These are phyloP conservation scores for Plemyria rubiginata DNA, from an alignment of 2,888 invertebrate genomes.

Conservation along the genomic window DNA sequence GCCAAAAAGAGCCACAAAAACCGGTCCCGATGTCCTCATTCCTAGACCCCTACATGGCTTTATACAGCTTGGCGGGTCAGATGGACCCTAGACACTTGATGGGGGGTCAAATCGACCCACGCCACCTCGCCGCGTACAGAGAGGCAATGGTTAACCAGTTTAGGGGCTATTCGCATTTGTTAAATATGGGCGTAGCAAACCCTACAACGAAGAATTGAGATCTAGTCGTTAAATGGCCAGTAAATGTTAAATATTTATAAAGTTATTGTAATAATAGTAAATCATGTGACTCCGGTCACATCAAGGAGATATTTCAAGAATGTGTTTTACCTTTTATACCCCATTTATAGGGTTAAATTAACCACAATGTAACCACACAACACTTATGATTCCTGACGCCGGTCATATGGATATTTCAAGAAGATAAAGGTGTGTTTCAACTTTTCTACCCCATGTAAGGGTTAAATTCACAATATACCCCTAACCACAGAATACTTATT, in stretches of 20 bases:
- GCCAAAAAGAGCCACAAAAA: conserved; percentile 45
- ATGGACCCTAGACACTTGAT: conserved; percentile 71
- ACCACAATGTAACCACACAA: too few relatives aligned
- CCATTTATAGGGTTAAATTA: too few relatives aligned
- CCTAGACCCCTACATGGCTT: conserved; percentile 75
- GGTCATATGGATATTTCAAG: neutral
- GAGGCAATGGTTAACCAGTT: conserved; percentile 73
- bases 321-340: too few relatives aligned
- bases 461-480: too few relatives aligned
- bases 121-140: conserved; percentile 75
- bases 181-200: conserved; percentile 64
- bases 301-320: too few relatives aligned
- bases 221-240: conserved; percentile 28
- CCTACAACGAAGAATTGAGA: conserved; percentile 77
- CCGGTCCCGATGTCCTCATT: conserved; percentile 54
- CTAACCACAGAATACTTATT: too few relatives aligned
- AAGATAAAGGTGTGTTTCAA: neutral
- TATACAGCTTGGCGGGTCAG: conserved; percentile 70
- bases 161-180: conserved; percentile 63
- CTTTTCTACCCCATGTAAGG: too few relatives aligned
- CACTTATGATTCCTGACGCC: too few relatives aligned
- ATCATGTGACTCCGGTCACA: too few relatives aligned
- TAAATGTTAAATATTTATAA: neutral
- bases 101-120: conserved; percentile 70
- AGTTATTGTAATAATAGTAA: too few relatives aligned